Base-by-base conservation (phyloP, 1,140 invertebrate genomes). In the Bombus cullumanus region DNA sequence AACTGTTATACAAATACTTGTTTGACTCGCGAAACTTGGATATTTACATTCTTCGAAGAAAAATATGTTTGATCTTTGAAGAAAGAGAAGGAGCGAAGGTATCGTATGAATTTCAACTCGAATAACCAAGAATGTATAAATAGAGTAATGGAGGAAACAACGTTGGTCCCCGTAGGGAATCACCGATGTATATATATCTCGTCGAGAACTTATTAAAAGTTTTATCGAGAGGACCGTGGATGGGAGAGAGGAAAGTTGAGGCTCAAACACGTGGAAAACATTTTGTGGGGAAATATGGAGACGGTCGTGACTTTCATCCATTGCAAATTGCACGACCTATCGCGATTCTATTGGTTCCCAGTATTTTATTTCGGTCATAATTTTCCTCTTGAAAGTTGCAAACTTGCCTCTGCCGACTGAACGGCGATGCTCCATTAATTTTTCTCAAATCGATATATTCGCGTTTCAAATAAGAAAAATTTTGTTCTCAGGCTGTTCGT, bases 161-260 rank as follows among this genome's bases (percentile, higher is more conserved):
- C 12, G 64, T 0, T 34, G 10, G 15, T 9, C 66, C 13, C 64
- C 31, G 18, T 28, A 47, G 64, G 39, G 77, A 53, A 53, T 80
- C 3, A 34, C 22, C 18, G 12, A 41, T 59, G 34, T 72, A 41
- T 13, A 72, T 57, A 81, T 47, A 81, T 13, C 18, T 9, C n/a
- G 39, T 6, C 28, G 47, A 34, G 53, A 81, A 73, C 53, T 81
- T 73, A 81, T 81, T 81, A 81, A 81, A 81, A 81, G 68, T 81
- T 81, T 73, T 41, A 73, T 81, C 69, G 80, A 62, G n/a, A 12
- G 28, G 22, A 6, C 15, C 10, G 13, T 47, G 43, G 43, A 15
- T 5, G 8, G 47, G 12, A n/a, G 13, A 37, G n/a, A 41, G 1
- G 37, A 41, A 41, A 66, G 25, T 79, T 47, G n/a, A 28, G 15